Evolutionary conservation across 2,113 vertebrate genomes (phyloP).

Genomic region (Greenwoodochromis staneri): DNA sequence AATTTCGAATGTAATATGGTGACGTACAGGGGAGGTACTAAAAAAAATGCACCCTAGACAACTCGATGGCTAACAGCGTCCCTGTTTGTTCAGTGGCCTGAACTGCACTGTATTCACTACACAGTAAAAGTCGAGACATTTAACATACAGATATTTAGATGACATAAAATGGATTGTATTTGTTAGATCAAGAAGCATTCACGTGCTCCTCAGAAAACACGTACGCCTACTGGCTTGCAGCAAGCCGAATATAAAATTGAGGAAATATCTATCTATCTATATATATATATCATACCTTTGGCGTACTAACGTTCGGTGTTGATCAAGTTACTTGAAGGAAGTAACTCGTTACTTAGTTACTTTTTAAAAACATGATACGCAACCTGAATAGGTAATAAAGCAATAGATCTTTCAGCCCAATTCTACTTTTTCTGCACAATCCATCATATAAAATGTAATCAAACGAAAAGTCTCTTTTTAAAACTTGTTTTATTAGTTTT

Average conservation of each 20-base stretch:
- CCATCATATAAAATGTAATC: too few species aligned
- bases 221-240: background rate
- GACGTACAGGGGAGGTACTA: slow-evolving; percentile 4
- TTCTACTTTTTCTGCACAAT: too few species aligned
- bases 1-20: background rate
- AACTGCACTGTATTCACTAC: background rate
- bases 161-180: background rate
- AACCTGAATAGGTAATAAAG: too few species aligned
- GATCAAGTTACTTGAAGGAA: too few species aligned
- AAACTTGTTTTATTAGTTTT: too few species aligned
- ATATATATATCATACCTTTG: too few species aligned
- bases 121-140: background rate
- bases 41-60: background rate
- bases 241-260: background rate
- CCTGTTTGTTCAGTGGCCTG: slow-evolving; percentile 3
- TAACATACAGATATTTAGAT: background rate
- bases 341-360: too few species aligned
- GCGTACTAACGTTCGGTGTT: too few species aligned
- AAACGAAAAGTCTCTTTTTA: too few species aligned
- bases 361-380: too few species aligned
- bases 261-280: background rate
- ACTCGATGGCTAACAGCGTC: slow-evolving; percentile 46
- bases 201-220: background rate
- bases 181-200: background rate
- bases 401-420: too few species aligned